Evolutionary conservation across 2,113 vertebrate species (phyloP).

Genomic region (Glaucomys volans): DNA sequence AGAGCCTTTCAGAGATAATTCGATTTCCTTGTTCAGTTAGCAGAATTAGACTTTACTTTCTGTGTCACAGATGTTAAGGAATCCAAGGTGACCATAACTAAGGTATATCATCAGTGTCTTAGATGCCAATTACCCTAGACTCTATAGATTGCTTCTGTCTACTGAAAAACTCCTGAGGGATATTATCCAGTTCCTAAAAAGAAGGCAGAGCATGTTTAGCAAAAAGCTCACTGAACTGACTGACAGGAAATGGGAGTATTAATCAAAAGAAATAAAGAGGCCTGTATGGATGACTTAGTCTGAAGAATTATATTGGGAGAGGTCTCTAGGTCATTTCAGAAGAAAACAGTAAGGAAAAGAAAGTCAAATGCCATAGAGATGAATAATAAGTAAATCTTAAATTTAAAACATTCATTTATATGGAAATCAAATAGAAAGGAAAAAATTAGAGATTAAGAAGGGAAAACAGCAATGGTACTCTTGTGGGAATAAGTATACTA

Average conservation of each 20-base stretch:
- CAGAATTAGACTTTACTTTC: not conserved
- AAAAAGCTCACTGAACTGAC: conserved; percentile 2
- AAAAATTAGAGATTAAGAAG: conserved; percentile 5
- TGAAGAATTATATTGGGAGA: not conserved
- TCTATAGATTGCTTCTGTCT: not conserved
- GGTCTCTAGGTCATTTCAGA: not conserved
- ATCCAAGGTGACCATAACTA: not conserved
- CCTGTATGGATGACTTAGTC: not conserved
- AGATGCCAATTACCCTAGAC: not conserved
- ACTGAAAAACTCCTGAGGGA: not conserved
- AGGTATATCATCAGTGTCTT: not conserved
- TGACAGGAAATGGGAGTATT: not conserved
- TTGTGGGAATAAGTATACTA: not conserved
- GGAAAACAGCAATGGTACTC: not conserved
- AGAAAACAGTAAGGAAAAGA: not conserved
- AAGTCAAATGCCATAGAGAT: not conserved
- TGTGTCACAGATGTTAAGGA: not conserved
- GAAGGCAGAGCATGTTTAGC: not conserved
- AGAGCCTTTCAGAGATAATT: not conserved
- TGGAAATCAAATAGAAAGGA: conserved; percentile 13
- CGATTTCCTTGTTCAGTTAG: not conserved
- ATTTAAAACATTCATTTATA: not conserved
- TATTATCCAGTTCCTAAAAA: not conserved
- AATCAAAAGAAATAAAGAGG: not conserved
- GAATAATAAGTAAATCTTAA: not conserved